Conservation (phyloP, 2,113 vertebrate species). For the Phalacrocorax pelagicus region DNA sequence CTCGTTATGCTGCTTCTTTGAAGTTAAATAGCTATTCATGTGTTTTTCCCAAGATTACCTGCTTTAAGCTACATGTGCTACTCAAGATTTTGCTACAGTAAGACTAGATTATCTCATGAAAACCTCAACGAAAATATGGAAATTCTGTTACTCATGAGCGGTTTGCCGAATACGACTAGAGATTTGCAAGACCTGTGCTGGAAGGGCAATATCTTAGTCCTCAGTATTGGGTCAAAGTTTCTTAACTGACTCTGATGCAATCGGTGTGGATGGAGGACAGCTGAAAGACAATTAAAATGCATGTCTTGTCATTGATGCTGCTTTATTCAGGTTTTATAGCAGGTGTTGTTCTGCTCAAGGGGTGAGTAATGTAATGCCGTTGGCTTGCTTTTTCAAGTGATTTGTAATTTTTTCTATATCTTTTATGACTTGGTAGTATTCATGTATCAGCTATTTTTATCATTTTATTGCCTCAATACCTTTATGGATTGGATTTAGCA, state of each 20-base stretch:
- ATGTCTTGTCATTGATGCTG: not conserved
- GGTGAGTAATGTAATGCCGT: not conserved
- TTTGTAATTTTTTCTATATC: not conserved
- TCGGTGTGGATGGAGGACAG: not conserved
- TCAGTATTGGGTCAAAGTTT: not conserved
- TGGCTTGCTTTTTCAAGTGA: not conserved
- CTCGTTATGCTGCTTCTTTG: not conserved
- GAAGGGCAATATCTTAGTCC: not conserved
- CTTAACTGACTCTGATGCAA: not conserved
- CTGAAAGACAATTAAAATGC: not conserved
- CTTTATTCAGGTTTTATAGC: not conserved
- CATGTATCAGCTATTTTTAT: not conserved
- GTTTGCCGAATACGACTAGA: not conserved
- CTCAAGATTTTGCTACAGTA: not conserved
- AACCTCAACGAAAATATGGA: not conserved
- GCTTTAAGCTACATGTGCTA: not conserved
- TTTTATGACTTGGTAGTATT: not conserved
- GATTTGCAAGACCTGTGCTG: fast-evolving
- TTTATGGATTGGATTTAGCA: not conserved
- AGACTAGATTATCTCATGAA: not conserved
- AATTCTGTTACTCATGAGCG: not conserved
- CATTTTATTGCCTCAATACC: not conserved
- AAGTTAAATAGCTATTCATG: not conserved
- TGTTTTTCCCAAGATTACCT: not conserved
- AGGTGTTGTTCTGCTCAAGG: not conserved